Conservation (phyloP, 2,113 vertebrate genomes). For the Hippoglossus stenolepis region DNA sequence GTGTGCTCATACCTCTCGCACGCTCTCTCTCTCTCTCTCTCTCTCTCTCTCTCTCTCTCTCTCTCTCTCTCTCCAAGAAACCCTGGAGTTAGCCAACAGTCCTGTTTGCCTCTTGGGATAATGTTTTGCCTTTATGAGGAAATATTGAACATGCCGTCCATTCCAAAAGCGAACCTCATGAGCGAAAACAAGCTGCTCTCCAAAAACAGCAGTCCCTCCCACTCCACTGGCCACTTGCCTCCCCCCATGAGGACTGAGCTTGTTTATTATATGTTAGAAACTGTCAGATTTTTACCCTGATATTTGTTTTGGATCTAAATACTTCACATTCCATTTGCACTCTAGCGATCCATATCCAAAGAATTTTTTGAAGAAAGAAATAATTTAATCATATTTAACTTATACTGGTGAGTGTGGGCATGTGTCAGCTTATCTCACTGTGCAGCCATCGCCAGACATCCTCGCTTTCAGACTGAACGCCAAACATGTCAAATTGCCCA, state of each 20-base stretch:
- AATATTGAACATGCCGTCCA: conserved; percentile 70
- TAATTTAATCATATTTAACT: conserved; percentile 12
- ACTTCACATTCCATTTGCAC: conserved; percentile 40
- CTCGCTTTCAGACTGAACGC: conserved; percentile 50
- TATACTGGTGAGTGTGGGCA: conserved; percentile 1
- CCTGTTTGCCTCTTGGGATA: conserved; percentile 60
- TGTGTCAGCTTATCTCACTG: neutral
- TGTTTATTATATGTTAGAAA: conserved; percentile 58
- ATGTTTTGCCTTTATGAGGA: conserved; percentile 67
- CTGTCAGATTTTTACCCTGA: conserved; percentile 36
- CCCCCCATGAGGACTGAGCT: conserved; percentile 45
- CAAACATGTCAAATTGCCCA: conserved; percentile 48
- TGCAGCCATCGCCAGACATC: conserved; percentile 36
- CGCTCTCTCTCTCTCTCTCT: neutral
- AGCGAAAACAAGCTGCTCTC: conserved; percentile 69
- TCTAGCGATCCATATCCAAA: conserved; percentile 8
- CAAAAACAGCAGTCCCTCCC: conserved; percentile 74
- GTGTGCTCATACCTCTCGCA: conserved; percentile 66
- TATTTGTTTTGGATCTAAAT: conserved; percentile 56
- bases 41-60: conserved; percentile 3
- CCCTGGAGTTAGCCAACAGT: conserved; percentile 50
- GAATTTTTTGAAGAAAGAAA: conserved; percentile 20
- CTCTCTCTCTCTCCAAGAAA: conserved; percentile 13
- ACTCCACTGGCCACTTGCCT: conserved; percentile 57
- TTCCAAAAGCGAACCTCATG: conserved; percentile 63